These are phyloP conservation scores for Erythrolamprus reginae DNA, from an alignment of 2,113 vertebrate species.

Conservation along the genomic window DNA sequence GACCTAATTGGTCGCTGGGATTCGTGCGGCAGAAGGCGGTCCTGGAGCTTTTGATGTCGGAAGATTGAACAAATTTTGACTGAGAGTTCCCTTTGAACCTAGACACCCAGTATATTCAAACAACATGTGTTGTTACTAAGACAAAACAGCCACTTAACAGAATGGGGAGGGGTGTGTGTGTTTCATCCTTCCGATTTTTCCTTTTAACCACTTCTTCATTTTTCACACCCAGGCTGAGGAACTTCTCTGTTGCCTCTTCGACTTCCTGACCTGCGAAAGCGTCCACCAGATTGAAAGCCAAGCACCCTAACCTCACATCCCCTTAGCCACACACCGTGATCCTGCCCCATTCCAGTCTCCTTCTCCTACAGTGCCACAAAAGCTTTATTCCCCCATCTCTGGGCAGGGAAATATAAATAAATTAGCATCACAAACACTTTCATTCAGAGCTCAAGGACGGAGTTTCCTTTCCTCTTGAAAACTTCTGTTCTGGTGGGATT, in stretches of 20 bases:
- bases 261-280: slow-evolving; percentile 60
- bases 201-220: neutral
- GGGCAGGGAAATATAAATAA: neutral
- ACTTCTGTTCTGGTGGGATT: neutral
- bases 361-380: neutral
- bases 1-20: too few species aligned
- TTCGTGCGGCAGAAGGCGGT: too few species aligned
- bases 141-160: neutral
- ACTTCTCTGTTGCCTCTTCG: slow-evolving; percentile 66
- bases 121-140: neutral
- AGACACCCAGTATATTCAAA: neutral
- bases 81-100: neutral
- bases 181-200: neutral
- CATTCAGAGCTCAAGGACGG: neutral
- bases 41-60: neutral
- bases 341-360: neutral
- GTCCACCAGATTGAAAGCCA: slow-evolving; percentile 28
- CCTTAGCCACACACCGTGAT: rapidly evolving
- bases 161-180: too few species aligned
- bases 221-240: slow-evolving; percentile 58
- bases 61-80: neutral
- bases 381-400: neutral
- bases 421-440: neutral
- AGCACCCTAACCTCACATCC: slow-evolving; percentile 13
- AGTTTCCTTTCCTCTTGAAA: neutral